Percentiles rank a stretch among this genome's conserved stretches.
These are phyloP conservation scores for Notothenia rossii DNA, from an alignment of 2,113 vertebrate species.

Conservation along the genomic window DNA sequence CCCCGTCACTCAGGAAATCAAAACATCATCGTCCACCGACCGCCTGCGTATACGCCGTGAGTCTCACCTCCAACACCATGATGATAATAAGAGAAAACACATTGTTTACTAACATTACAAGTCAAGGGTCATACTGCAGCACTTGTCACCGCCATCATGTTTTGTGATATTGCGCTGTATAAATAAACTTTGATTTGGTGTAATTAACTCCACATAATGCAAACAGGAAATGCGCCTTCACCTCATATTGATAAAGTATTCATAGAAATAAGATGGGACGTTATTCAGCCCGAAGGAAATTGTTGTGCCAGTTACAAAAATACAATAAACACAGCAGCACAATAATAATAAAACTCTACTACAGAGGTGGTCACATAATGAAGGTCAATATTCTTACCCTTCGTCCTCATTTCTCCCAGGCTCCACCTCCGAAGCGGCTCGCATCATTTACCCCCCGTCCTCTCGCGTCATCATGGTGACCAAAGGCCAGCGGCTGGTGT, in stretches of 20 bases:
- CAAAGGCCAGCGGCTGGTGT: slow-evolving; percentile 94
- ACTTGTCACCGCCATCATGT: not conserved
- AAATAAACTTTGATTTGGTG: too few relatives aligned
- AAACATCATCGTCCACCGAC: slow-evolving; percentile 93
- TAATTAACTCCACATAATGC: too few relatives aligned
- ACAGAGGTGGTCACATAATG: too few relatives aligned
- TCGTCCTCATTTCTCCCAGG: slow-evolving; percentile 76
- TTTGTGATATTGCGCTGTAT: too few relatives aligned
- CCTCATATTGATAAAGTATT: not conserved
- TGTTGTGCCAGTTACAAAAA: too few relatives aligned
- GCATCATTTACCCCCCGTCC: slow-evolving; percentile 94
- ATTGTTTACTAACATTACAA: not conserved
- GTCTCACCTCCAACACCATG: slow-evolving; percentile 41
- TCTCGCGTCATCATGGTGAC: slow-evolving; percentile 96
- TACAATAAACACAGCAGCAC: too few relatives aligned
- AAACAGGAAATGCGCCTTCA: not conserved
- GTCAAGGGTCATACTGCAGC: not conserved
- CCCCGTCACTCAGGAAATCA: slow-evolving; percentile 95
- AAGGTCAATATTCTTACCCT: too few relatives aligned
- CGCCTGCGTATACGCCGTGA: slow-evolving; percentile 95
- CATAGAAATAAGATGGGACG: too few relatives aligned
- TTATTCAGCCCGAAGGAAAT: too few relatives aligned
- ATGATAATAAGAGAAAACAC: too few relatives aligned
- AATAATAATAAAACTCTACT: too few relatives aligned
- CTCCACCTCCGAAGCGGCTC: slow-evolving; percentile 92